Base-by-base conservation (phyloP, 2,113 vertebrate genomes). In the Alosa alosa region DNA sequence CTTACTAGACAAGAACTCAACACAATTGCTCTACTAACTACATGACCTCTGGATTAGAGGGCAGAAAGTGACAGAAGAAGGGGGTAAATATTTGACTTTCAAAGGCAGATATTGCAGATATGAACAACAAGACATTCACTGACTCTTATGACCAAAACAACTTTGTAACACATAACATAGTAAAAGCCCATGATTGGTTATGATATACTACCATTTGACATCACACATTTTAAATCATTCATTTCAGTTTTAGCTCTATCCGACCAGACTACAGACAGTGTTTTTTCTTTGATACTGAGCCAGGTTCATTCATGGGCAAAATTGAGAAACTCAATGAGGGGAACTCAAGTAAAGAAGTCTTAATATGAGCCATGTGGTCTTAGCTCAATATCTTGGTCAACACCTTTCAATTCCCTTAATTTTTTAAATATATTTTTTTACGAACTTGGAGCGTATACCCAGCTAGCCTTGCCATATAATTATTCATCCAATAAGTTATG, bases 41-140 rank as follows among this genome's bases (percentile, higher is more conserved):
- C 45, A 41, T 83, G 52, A 86, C 57, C 84, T 78, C 31, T 39
- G 31, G 10, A 17, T 78, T 22, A 57, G 49, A 85, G 84, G 72
- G 82, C 68, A 89, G 11, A 81, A 85, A 49, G 47, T 46, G 84
- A 84, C 83, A 83, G 81, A 85, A 78, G 64, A 84, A 60, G 81
- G 25, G 55, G 41, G 49, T 57, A 85, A 52, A 55, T 46, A 86
- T 78, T 39, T 78, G 31, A 39, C 36, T 78, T 5, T 78, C 15
- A 39, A 78, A 78, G 25, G 72, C 11, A 39, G 36, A 36, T 41
- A 39, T 31, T 64, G 25, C 64, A 72, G 25, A 72, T 25, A 72
- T 31, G 64, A 72, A 25, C 64, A 72, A 25, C 64, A 31, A 72
- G 9, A 25, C n/a, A 39, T 78, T 78, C 25, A 78, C 2, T 15